A percentile compares a stretch with the other conserved stretches of the same genome.
phyloP scores from a whole-genome alignment of 2,888 invertebrate genomes.

The Salticus scenicus region DNA sequence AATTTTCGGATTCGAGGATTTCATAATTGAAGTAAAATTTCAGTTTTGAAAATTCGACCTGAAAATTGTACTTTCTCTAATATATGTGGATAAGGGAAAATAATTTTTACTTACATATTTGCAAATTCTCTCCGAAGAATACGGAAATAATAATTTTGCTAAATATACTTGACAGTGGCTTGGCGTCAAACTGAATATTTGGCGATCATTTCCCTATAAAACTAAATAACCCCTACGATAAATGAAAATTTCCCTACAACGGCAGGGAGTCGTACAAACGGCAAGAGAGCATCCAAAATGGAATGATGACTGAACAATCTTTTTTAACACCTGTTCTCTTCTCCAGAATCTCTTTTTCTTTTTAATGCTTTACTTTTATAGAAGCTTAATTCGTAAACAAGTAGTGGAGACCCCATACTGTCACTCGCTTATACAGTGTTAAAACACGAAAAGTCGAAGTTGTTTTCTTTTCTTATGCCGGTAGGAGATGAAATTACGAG shows the following conservation, averaged over 20 bases:
- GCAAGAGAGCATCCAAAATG: conserved; percentile 22
- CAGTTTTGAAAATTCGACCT: too few species aligned
- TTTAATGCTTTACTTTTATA: conserved; percentile 21
- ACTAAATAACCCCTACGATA: conserved; percentile 29
- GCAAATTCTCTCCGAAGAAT: too few species aligned
- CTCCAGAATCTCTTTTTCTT: conserved; percentile 29
- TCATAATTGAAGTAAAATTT: too few species aligned
- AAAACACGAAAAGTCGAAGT: conserved; percentile 32
- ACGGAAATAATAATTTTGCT: too few species aligned
- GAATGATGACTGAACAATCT: conserved; percentile 53
- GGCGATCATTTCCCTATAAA: background rate
- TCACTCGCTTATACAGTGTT: conserved; percentile 36
- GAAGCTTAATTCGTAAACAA: conserved; percentile 60
- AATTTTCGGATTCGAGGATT: too few species aligned
- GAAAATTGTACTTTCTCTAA: too few species aligned
- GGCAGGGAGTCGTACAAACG: conserved; percentile 39
- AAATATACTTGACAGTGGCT: background rate
- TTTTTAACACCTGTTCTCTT: conserved; percentile 61
- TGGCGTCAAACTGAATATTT: background rate
- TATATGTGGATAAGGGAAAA: too few species aligned
- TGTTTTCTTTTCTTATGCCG: conserved; percentile 4
- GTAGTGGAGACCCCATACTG: conserved; percentile 55
- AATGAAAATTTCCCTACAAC: conserved; percentile 32
- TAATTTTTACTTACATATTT: too few species aligned
- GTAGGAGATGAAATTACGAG: background rate